phyloP scores from a whole-genome alignment of 2,888 invertebrate genomes.

The Aleiodes alternator region DNA sequence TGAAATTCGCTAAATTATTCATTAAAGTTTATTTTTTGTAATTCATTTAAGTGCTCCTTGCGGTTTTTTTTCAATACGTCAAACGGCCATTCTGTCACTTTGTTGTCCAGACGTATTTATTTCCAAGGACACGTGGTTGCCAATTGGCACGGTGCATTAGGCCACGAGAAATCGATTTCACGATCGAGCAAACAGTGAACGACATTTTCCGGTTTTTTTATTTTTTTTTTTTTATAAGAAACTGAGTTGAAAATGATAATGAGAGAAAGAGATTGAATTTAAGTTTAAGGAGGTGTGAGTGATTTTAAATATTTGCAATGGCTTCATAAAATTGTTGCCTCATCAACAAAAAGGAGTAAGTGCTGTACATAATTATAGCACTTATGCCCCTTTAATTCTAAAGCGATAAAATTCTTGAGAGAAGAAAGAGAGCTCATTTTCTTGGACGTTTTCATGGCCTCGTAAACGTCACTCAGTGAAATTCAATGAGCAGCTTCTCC shows the following conservation, averaged over 20 bases:
- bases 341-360: too few relatives aligned
- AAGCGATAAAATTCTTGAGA: too few relatives aligned
- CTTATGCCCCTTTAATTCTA: too few relatives aligned
- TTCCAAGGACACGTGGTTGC: conserved; percentile 38
- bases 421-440: conserved; percentile 5
- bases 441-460: conserved; percentile 15
- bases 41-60: conserved; percentile 1
- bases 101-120: conserved; percentile 20
- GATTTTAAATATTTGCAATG: not conserved
- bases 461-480: conserved; percentile 14
- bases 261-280: not conserved
- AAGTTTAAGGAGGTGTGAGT: conserved; percentile 4
- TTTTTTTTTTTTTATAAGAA: not conserved
- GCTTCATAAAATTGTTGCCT: not conserved
- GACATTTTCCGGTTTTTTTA: not conserved
- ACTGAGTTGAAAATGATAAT: not conserved
- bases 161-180: conserved; percentile 36
- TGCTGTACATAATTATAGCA: too few relatives aligned
- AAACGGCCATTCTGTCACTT: conserved; percentile 15
- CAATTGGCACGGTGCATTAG: conserved; percentile 36
- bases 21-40: not conserved
- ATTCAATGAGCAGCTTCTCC: conserved; percentile 5
- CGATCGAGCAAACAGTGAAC: conserved; percentile 22
- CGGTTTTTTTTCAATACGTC: conserved; percentile 41
- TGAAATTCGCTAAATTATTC: not conserved